A percentile compares a stretch with the other conserved stretches of the same genome.
These are phyloP conservation scores for Xiphorhynchus erythropygius DNA, from an alignment of 2,797 vertebrate species.

Conservation along the genomic window DNA sequence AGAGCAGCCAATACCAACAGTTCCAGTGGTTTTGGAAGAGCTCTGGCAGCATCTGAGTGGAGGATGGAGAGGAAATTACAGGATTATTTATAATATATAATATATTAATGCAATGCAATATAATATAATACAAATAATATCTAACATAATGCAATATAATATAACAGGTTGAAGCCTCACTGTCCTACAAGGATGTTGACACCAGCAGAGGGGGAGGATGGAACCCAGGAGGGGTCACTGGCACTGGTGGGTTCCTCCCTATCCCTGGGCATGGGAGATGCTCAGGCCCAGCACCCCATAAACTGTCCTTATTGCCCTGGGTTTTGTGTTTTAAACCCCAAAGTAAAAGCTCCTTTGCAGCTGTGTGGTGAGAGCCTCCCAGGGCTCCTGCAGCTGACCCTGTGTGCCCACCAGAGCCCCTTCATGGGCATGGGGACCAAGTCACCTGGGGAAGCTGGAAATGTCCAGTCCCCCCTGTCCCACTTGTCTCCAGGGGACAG, in stretches of 20 bases:
- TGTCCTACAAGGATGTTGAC: background rate
- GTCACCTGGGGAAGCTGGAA: rapidly evolving
- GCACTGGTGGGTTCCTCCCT: background rate
- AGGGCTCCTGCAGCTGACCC: background rate
- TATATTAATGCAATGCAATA: background rate
- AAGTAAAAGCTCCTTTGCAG: background rate
- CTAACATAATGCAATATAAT: no score
- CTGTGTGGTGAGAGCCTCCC: background rate
- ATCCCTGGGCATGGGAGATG: background rate
- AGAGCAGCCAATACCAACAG: background rate
- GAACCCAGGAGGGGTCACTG: rapidly evolving
- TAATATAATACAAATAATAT: background rate
- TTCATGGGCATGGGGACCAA: background rate
- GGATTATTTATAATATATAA: background rate
- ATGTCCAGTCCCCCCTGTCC: rapidly evolving
- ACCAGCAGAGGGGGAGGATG: background rate
- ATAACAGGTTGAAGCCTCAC: background rate
- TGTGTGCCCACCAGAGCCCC: rapidly evolving
- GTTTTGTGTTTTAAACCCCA: background rate
- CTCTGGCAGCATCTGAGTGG: rapidly evolving
- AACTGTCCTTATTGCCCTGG: background rate
- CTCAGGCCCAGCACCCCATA: background rate
- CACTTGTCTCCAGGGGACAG: no score
- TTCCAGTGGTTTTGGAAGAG: background rate
- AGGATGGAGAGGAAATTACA: background rate